Evolutionary conservation across 2,888 invertebrate genomes (phyloP), one percentile per base, ranked within the genome.

Genomic region (Hemithea aestivaria): DNA sequence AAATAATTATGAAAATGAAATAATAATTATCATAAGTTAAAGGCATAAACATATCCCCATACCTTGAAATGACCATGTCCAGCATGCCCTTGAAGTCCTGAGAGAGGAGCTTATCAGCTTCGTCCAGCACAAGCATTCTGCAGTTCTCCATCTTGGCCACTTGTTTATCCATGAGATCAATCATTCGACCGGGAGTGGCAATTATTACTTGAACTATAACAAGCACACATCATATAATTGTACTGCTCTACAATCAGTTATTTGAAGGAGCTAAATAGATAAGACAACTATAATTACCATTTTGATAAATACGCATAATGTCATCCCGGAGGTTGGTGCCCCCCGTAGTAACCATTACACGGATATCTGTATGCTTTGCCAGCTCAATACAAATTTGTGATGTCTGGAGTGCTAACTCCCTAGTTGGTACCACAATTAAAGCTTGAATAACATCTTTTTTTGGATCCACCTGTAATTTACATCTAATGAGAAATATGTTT

Each of bases 51-150:
- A n/a, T n/a, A n/a, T n/a, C n/a, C 5, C 24, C 38, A 22, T 44
- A 53, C 85, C 83, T 72, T 64, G 76, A 92, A 84, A 99, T 99
- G 72, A 99, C 96, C 88, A 94, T 95, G 89, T 99, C 99, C 76
- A 99, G 90, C 96, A 99, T 98, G 77, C 97, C 96, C 88, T 97
- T 97, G 82, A 99, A 99, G 89, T 99, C 99, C 90, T 98, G 97
- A 53, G 98, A 99, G 59, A 99, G 91, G 64, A 99, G 91, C 88
- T 99, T 99, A 83, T 99, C 99, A 55, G 99, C 99, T 89, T 99
- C 99, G 89, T 99, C 99, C 67, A 99, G 90, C 60, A 99, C 98
- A 66, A 99, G 90, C 88, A 97, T 97, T 84, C 94, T 93, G 91
- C 99, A 99, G 69, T 96, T 92, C 62, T 96, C 94, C 93, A 98